Conservation (phyloP, 1,140 invertebrate genomes). For the Macrobrachium nipponense region DNA sequence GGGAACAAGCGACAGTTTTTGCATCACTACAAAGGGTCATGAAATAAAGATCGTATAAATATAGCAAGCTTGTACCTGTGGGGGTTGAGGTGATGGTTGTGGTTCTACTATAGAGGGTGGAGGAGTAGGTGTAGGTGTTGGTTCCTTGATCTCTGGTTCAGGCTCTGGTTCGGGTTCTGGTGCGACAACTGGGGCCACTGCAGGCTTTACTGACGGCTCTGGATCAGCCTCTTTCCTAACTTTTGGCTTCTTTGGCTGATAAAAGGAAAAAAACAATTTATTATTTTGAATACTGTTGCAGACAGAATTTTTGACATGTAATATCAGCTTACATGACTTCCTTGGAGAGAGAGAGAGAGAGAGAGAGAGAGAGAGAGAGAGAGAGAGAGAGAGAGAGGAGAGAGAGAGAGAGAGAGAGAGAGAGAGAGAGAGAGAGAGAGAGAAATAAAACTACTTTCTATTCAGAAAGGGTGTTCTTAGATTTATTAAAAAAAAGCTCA, state of each 20-base stretch:
- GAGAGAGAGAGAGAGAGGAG: no score
- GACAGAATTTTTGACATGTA: background rate
- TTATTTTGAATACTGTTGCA: background rate
- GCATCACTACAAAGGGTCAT: background rate
- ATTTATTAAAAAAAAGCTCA: no score
- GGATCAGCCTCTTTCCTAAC: slow-evolving; percentile 27
- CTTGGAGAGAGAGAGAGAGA: no score
- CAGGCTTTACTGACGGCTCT: background rate
- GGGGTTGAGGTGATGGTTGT: slow-evolving; percentile 31
- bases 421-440: no score
- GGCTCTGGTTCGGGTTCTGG: slow-evolving; percentile 5
- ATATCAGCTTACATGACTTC: no score
- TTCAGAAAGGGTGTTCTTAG: no score
- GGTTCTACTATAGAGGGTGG: background rate
- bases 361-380: no score
- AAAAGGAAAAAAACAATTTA: background rate
- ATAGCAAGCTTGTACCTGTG: slow-evolving; percentile 17
- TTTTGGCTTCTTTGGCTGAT: slow-evolving; percentile 40
- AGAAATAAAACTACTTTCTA: no score
- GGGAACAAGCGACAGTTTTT: no score
- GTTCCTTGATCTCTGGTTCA: background rate
- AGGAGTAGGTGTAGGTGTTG: slow-evolving; percentile 16
- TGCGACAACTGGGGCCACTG: slow-evolving; percentile 18
- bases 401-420: no score
- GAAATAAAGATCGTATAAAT: background rate